These are phyloP conservation scores for Cybosia mesomella DNA, from an alignment of 2,888 invertebrate species.

Conservation along the genomic window DNA sequence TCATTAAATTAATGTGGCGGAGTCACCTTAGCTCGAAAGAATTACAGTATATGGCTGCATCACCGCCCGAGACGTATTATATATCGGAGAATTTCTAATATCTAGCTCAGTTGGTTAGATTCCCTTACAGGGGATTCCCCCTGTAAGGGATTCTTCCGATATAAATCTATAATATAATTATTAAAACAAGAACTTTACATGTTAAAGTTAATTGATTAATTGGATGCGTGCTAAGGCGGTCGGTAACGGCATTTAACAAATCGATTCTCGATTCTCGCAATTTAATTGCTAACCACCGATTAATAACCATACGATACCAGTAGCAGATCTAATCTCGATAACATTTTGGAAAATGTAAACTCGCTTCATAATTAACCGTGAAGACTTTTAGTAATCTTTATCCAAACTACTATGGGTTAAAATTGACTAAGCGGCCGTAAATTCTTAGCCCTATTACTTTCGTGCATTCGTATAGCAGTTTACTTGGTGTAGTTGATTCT, in stretches of 20 bases:
- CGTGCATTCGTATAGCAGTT: too few species aligned
- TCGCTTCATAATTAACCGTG: constrained; percentile 47
- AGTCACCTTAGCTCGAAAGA: too few species aligned
- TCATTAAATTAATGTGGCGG: too few species aligned
- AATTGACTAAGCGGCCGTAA: background rate
- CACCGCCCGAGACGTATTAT: too few species aligned
- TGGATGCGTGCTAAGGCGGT: constrained; percentile 61
- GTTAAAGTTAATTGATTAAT: constrained; percentile 38
- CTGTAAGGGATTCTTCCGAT: too few species aligned
- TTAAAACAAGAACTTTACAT: constrained; percentile 20
- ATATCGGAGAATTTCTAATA: too few species aligned
- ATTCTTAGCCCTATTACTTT: constrained; percentile 14
- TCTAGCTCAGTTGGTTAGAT: too few species aligned
- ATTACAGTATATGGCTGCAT: too few species aligned
- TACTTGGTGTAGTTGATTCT: constrained; percentile 1
- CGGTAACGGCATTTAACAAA: constrained; percentile 75
- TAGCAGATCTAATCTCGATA: constrained; percentile 66
- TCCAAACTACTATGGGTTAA: background rate
- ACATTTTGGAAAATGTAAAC: constrained; percentile 57
- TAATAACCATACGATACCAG: constrained; percentile 66
- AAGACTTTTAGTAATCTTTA: constrained; percentile 28
- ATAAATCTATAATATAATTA: background rate
- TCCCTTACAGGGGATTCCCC: too few species aligned
- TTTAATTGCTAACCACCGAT: constrained; percentile 72
- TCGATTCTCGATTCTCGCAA: constrained; percentile 75